Percentiles rank a stretch among this genome's conserved stretches.
These are phyloP conservation scores for Parazoanthus atlanticus DNA, from an alignment of 92 coral and sea anemone genomes.

Conservation along the genomic window DNA sequence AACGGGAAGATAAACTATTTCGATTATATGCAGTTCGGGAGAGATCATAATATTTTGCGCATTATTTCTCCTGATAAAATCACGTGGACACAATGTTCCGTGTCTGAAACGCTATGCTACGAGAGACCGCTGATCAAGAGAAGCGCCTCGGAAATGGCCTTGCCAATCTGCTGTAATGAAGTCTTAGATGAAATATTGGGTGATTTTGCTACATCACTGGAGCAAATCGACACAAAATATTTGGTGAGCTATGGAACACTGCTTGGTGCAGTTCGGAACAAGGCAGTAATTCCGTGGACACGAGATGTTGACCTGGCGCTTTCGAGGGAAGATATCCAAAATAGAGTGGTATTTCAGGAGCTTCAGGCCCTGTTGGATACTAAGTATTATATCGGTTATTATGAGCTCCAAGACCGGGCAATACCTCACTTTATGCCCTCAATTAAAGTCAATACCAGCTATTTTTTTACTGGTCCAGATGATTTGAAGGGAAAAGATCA, in stretches of 20 bases:
- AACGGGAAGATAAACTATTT: neutral
- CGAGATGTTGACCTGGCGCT: slow-evolving; percentile 33
- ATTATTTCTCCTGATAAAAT: slow-evolving; percentile 30
- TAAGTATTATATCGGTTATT: slow-evolving; percentile 30
- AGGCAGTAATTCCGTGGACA: slow-evolving; percentile 37
- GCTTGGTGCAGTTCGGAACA: slow-evolving; percentile 35
- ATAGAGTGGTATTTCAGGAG: slow-evolving; percentile 2
- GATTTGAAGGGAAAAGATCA: slow-evolving; percentile 31
- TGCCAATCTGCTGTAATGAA: slow-evolving; percentile 36
- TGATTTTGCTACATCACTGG: slow-evolving; percentile 33
- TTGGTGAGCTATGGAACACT: slow-evolving; percentile 38
- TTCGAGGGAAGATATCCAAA: neutral
- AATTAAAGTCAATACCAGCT: neutral
- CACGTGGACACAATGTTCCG: slow-evolving; percentile 33
- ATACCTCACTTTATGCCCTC: slow-evolving; percentile 41
- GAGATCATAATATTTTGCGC: slow-evolving; percentile 1
- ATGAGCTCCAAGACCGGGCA: slow-evolving; percentile 35
- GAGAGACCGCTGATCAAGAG: slow-evolving; percentile 24
- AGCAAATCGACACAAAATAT: neutral
- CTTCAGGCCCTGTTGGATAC: neutral
- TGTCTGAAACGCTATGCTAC: slow-evolving; percentile 35
- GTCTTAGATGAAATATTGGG: slow-evolving; percentile 23
- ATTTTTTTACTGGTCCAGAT: slow-evolving; percentile 12
- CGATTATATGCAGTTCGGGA: slow-evolving; percentile 27
- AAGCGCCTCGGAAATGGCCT: neutral